These are phyloP conservation scores for Oenanthe oenanthe DNA, from an alignment of 2,113 vertebrate species.

Conservation along the genomic window DNA sequence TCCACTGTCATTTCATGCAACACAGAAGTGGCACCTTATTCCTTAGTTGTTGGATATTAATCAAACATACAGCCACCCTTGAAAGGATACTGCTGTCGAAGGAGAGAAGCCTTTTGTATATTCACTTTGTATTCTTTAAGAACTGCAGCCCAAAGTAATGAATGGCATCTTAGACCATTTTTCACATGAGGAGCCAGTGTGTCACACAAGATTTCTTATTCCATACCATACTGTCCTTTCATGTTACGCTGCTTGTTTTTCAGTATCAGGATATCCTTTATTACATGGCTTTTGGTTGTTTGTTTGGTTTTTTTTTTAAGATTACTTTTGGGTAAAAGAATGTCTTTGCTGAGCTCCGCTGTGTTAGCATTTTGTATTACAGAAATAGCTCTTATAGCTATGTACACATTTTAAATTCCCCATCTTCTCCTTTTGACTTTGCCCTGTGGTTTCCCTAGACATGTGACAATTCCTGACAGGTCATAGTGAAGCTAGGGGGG, in stretches of 20 bases:
- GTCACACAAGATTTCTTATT: slow-evolving; percentile 65
- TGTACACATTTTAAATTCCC: not conserved
- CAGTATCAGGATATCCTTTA: slow-evolving; percentile 46
- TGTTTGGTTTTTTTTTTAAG: not conserved
- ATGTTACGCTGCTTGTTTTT: slow-evolving; percentile 69
- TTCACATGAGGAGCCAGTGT: slow-evolving; percentile 56
- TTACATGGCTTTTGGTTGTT: not conserved
- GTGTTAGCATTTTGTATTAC: not conserved
- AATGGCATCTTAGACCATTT: slow-evolving; percentile 69
- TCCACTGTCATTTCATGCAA: slow-evolving; percentile 58
- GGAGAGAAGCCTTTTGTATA: slow-evolving; percentile 63
- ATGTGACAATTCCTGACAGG: not conserved
- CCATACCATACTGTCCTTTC: slow-evolving; percentile 64
- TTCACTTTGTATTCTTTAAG: slow-evolving; percentile 69
- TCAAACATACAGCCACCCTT: slow-evolving; percentile 57
- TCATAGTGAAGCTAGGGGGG: not conserved
- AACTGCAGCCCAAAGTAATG: slow-evolving; percentile 55
- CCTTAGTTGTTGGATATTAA: slow-evolving; percentile 68
- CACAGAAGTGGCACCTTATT: slow-evolving; percentile 47
- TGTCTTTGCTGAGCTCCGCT: not conserved
- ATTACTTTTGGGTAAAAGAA: slow-evolving; percentile 28
- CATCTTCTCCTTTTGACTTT: not conserved
- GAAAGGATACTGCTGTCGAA: slow-evolving; percentile 57
- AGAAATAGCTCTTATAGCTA: not conserved
- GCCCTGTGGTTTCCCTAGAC: not conserved